phyloP scores from a whole-genome alignment of 2,113 vertebrate genomes.

The Phocoena sinus region DNA sequence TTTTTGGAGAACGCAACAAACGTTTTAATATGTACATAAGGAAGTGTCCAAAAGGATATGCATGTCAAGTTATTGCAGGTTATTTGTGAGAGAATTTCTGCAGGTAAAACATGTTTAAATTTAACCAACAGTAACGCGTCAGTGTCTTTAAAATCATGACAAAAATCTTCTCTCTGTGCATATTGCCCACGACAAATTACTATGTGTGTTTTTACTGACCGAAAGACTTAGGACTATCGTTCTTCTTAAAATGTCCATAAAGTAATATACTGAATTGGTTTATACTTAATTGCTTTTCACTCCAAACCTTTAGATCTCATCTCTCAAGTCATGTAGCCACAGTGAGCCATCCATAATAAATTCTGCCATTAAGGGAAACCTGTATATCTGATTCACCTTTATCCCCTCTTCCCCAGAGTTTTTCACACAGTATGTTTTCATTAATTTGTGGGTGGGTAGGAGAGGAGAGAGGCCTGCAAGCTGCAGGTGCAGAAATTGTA shows the following conservation, averaged over 20 bases:
- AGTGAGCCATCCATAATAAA: background rate
- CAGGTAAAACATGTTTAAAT: too few species aligned
- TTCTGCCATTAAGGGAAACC: background rate
- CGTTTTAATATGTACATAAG: slow-evolving; percentile 78
- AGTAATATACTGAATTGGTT: background rate
- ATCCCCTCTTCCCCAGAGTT: background rate
- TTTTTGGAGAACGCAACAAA: slow-evolving; percentile 88
- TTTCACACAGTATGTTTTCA: background rate
- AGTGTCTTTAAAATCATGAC: too few species aligned
- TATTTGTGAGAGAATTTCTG: too few species aligned
- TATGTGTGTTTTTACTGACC: background rate
- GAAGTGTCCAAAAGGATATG: too few species aligned
- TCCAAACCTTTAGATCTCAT: background rate
- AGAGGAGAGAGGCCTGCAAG: background rate
- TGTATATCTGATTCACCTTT: background rate
- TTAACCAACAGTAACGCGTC: too few species aligned
- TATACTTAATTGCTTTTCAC: background rate
- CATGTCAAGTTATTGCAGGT: too few species aligned
- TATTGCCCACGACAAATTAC: too few species aligned
- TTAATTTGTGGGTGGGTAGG: background rate
- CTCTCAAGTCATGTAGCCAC: background rate
- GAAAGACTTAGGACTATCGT: background rate
- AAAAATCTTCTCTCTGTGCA: too few species aligned
- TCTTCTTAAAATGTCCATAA: background rate
- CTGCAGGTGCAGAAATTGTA: background rate